Conservation (phyloP, 2,888 invertebrate species). For the Oligia fasciuncula region DNA sequence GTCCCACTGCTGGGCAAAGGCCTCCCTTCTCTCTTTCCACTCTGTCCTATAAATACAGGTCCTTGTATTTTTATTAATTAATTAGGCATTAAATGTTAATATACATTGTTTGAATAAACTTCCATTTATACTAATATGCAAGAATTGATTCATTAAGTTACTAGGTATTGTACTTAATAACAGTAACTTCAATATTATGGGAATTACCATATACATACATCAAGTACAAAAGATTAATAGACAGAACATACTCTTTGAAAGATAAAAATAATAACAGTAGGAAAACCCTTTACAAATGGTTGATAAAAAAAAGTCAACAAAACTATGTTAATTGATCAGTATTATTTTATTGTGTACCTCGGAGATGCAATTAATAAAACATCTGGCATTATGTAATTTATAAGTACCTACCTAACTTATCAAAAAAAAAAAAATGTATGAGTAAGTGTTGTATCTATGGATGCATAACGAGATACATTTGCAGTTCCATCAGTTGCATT, state of each 20-base stretch:
- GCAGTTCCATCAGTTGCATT: neutral
- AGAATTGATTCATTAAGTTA: neutral
- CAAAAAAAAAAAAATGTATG: neutral
- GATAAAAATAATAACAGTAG: neutral
- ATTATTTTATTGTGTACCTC: neutral
- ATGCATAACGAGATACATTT: neutral
- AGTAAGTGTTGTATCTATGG: neutral
- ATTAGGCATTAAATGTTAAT: too few species aligned
- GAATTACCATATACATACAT: neutral
- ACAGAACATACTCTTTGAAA: neutral
- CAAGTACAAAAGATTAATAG: neutral
- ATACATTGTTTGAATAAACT: neutral
- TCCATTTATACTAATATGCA: neutral
- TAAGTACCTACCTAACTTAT: neutral
- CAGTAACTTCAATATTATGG: neutral
- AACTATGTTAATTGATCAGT: neutral
- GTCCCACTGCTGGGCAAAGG: too few species aligned
- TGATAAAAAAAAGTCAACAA: neutral
- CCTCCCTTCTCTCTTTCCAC: too few species aligned
- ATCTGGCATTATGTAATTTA: neutral
- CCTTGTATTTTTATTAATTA: too few species aligned
- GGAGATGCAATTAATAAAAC: neutral
- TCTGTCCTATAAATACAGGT: neutral
- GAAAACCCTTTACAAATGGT: neutral
- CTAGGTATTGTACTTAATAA: neutral